These are phyloP conservation scores for Cremastobaeus sp. DNA, from an alignment of 2,888 invertebrate species.

Conservation along the genomic window DNA sequence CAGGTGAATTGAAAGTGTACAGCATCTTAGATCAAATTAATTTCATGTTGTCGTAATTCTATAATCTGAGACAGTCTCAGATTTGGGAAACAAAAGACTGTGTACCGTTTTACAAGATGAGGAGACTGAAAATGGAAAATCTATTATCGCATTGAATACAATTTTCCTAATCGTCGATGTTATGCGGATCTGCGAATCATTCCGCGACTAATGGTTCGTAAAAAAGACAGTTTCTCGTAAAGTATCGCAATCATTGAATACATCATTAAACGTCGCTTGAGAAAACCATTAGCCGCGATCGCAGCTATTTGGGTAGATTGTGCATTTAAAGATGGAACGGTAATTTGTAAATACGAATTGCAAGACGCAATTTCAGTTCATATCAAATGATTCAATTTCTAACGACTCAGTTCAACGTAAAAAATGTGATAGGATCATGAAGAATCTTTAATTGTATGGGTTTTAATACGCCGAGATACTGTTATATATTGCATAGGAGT, in stretches of 20 bases:
- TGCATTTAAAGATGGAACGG: conserved; percentile 7
- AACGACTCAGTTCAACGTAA: too few relatives aligned
- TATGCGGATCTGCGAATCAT: conserved; percentile 35
- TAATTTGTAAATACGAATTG: conserved; percentile 26
- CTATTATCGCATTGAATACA: conserved; percentile 18
- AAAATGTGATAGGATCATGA: too few relatives aligned
- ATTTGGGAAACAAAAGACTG: too few relatives aligned
- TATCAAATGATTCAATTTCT: too few relatives aligned
- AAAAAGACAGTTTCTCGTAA: conserved; percentile 35
- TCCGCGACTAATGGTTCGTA: conserved; percentile 42
- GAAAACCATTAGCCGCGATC: conserved; percentile 32
- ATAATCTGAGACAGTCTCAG: too few relatives aligned
- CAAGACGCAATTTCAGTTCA: neutral
- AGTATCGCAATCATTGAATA: conserved; percentile 50
- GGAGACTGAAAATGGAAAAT: conserved; percentile 21
- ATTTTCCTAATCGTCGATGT: conserved; percentile 42
- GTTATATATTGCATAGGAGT: too few relatives aligned
- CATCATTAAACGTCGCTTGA: conserved; percentile 34
- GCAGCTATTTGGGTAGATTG: conserved; percentile 28
- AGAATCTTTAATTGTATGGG: too few relatives aligned
- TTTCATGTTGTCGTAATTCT: too few relatives aligned
- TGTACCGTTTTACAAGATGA: conserved; percentile 18
- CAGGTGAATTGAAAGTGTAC: too few relatives aligned
- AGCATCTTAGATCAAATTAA: too few relatives aligned
- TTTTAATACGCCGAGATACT: too few relatives aligned